A percentile compares a stretch with the other conserved stretches of the same genome.
These are phyloP conservation scores for Ambastaia sidthimunki DNA, from an alignment of 2,797 vertebrate genomes.

Conservation along the genomic window DNA sequence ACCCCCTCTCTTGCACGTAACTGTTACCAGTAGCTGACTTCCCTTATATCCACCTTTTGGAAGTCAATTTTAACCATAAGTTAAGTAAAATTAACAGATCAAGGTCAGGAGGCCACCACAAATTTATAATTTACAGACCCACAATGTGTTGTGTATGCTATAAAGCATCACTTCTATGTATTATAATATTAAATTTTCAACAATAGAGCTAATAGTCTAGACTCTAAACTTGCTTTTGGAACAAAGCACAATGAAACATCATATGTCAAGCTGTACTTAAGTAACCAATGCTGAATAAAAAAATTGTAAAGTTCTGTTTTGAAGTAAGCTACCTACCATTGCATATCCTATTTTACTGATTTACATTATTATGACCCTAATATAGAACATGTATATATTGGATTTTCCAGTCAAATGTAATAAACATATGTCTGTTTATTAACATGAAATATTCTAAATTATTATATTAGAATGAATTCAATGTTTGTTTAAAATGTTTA, in stretches of 20 bases:
- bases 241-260: background rate
- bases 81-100: slow-evolving; percentile 45
- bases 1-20: slow-evolving; percentile 62
- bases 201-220: background rate
- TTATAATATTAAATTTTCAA: slow-evolving; percentile 7
- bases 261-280: background rate
- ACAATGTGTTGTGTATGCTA: slow-evolving; percentile 7
- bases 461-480: background rate
- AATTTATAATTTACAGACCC: slow-evolving; percentile 1
- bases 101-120: slow-evolving; percentile 20
- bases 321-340: background rate
- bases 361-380: background rate
- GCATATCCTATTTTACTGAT: background rate
- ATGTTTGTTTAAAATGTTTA: background rate
- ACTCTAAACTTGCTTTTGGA: background rate
- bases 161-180: slow-evolving; percentile 2
- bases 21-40: slow-evolving; percentile 65
- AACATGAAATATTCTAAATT: background rate
- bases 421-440: background rate
- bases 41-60: slow-evolving; percentile 58
- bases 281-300: background rate
- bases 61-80: slow-evolving; percentile 37
- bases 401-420: background rate
- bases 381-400: background rate
- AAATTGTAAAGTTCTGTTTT: background rate